A percentile compares a stretch with the other conserved stretches of the same genome.
phyloP scores from a whole-genome alignment of 2,113 vertebrate genomes.

The Bufo bufo region DNA sequence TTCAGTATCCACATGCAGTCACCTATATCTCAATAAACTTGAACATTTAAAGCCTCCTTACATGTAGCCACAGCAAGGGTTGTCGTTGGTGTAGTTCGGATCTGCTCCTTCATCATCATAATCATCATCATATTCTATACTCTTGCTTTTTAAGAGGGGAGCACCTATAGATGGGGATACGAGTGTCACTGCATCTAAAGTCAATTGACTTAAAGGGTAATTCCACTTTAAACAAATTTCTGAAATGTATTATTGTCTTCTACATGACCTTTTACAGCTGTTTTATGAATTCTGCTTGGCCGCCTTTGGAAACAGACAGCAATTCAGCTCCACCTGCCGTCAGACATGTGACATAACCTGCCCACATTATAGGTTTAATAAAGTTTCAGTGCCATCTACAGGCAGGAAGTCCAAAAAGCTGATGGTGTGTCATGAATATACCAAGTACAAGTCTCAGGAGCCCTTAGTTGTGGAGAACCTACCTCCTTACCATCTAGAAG shows the following conservation, averaged over 20 bases:
- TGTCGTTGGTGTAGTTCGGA: not conserved
- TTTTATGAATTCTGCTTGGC: no score
- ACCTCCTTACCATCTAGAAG: no score
- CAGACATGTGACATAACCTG: not conserved
- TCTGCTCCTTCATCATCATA: slow-evolving; percentile 1
- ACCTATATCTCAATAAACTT: not conserved
- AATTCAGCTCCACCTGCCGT: not conserved
- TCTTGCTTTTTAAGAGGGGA: not conserved
- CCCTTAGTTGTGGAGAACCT: no score
- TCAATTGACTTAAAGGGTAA: not conserved
- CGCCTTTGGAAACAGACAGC: not conserved
- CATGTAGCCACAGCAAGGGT: not conserved
- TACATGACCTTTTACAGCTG: not conserved
- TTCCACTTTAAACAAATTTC: not conserved
- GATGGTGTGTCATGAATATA: no score
- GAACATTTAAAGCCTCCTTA: slow-evolving; percentile 20
- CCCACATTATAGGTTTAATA: no score
- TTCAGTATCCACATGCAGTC: not conserved
- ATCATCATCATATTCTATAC: not conserved
- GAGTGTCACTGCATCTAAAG: not conserved
- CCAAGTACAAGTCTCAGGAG: no score
- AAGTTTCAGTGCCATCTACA: no score
- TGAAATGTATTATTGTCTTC: not conserved
- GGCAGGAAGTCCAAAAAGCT: no score
- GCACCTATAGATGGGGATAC: not conserved